phyloP scores from a whole-genome alignment of 2,113 vertebrate genomes.

The Gymnocephalus cernua region DNA sequence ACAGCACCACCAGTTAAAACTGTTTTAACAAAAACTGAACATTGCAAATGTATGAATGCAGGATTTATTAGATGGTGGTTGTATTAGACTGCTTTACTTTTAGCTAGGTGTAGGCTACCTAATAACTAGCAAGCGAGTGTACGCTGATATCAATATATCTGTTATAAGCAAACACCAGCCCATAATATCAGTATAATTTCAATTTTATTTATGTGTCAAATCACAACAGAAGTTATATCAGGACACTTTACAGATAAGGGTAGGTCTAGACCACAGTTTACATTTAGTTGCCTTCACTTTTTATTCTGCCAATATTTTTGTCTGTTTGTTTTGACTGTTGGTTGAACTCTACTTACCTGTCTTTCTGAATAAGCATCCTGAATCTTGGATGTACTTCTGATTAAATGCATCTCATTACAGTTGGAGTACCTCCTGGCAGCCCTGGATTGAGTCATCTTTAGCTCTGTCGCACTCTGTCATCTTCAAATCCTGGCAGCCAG shows the following conservation, averaged over 20 bases:
- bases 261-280: too few species aligned
- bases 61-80: neutral
- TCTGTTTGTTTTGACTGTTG: constrained; percentile 12
- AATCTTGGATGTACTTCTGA: constrained; percentile 57
- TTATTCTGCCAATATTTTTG: constrained; percentile 28
- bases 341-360: constrained; percentile 48
- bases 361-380: constrained; percentile 45
- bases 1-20: neutral
- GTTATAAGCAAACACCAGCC: too few species aligned
- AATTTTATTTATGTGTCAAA: too few species aligned
- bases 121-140: neutral
- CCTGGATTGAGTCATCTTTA: constrained; percentile 37
- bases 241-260: too few species aligned
- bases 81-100: neutral
- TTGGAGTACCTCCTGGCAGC: constrained; percentile 60
- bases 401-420: constrained; percentile 59
- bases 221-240: too few species aligned
- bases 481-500: constrained; percentile 39
- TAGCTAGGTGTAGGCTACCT: neutral
- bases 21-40: neutral
- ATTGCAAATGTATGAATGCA: neutral
- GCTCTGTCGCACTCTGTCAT: constrained; percentile 45
- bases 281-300: constrained; percentile 30
- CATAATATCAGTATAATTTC: too few species aligned
- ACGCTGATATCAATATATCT: too few species aligned